Evolutionary conservation across 2,797 vertebrate genomes (phyloP), one percentile per base, ranked within the genome.

Genomic region (Sparidentex hasta): DNA sequence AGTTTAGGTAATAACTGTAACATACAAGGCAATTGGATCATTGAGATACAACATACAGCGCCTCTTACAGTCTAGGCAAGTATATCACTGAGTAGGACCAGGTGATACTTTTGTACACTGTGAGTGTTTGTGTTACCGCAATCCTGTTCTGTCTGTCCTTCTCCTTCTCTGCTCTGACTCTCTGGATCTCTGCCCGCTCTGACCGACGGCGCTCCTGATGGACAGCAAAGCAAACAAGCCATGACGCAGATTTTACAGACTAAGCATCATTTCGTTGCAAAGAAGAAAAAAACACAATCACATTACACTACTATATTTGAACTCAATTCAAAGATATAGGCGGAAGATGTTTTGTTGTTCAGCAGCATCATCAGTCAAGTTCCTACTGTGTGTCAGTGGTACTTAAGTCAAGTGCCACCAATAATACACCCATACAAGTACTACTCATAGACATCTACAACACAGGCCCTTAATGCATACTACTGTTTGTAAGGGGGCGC

Each of bases 171-270:
- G 97, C 92, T 77, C 97, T 70, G 46, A 96, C 94, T 23, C 97
- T 94, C 72, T 97, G 96, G 75, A 97, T 97, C 76, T 98, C 97
- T 0, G 96, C 96, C 80, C 97, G 91, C 85, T 98, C 97, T 0
- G 93, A 90, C 0, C 97, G 94, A 14, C 97, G 96, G 0, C 64
- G 84, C 76, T 98, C 97, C 97, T 98, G 82, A 41, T 23, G 50
- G 38, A 58, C n/a, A 47, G 17, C 0, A 43, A 48, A 68, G 62
- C 8, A 64, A 75, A 52, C 6, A 59, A 25, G 7, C 12, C 51
- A 48, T 23, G 1, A 55, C 48, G 5, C 14, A 67, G n/a, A 41
- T 13, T 20, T 20, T 25, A 46, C 46, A 25, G 23, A 50, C 44
- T 4, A 11, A 67, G 33, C 46, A 54, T 11, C 25, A 56, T 62